Conservation (phyloP, 2,888 invertebrate genomes). For the Clitarchus hookeri region DNA sequence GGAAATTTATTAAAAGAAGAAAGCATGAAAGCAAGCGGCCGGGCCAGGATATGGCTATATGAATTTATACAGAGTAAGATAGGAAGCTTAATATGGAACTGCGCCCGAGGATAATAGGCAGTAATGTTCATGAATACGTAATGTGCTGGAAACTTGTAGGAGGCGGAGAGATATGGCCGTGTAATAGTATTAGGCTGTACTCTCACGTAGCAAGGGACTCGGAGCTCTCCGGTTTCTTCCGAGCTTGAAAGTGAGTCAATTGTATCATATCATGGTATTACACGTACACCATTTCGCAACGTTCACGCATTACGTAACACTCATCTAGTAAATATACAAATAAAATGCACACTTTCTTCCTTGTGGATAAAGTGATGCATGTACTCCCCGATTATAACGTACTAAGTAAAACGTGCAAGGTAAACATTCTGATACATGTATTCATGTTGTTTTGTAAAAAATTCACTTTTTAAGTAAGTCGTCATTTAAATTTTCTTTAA, state of each 20-base stretch:
- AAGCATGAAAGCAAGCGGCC: not conserved
- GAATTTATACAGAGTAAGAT: constrained; percentile 14
- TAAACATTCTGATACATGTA: no score
- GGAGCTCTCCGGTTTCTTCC: not conserved
- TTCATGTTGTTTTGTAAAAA: no score
- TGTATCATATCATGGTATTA: not conserved
- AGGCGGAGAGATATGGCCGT: constrained; percentile 14
- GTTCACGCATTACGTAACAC: not conserved
- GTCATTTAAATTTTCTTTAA: no score
- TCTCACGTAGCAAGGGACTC: not conserved
- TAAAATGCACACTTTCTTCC: not conserved
- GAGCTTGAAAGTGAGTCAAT: not conserved
- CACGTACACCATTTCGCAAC: not conserved
- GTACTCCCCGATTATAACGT: no score
- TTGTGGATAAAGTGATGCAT: no score
- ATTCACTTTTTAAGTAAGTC: no score
- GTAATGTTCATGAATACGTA: constrained; percentile 14
- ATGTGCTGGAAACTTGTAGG: constrained; percentile 14
- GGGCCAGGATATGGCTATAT: not conserved
- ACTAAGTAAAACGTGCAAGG: no score
- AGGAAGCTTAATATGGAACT: constrained; percentile 14
- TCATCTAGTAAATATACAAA: not conserved
- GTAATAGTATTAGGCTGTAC: constrained; percentile 14
- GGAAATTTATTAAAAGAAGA: not conserved
- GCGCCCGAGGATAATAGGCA: not conserved